These are phyloP conservation scores for Aspidapion aeneum DNA, from an alignment of 2,888 invertebrate species.

Conservation along the genomic window DNA sequence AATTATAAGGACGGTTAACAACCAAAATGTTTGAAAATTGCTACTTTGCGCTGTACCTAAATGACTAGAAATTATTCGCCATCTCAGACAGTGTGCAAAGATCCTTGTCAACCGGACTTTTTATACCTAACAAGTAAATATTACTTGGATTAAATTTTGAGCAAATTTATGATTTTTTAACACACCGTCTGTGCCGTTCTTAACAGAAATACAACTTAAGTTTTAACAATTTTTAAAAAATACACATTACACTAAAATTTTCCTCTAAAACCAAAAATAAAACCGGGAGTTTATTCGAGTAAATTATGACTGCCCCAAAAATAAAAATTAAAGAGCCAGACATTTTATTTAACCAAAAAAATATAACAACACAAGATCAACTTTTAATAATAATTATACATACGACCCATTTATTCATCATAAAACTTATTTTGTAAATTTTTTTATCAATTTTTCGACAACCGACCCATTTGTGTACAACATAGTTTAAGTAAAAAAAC, in stretches of 20 bases:
- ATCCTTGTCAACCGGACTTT: constrained; percentile 4
- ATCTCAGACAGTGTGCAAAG: background rate
- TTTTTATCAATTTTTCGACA: constrained; percentile 37
- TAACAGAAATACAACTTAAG: background rate
- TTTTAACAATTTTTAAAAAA: background rate
- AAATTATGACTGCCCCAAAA: constrained; percentile 28
- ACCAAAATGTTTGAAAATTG: no score
- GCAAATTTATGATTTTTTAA: background rate
- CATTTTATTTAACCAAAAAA: constrained; percentile 41
- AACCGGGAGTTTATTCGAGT: background rate
- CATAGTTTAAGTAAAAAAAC: constrained; percentile 40
- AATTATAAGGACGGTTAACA: no score
- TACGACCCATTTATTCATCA: constrained; percentile 46
- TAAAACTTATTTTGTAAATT: constrained; percentile 45
- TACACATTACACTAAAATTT: background rate
- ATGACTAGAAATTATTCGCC: constrained; percentile 18
- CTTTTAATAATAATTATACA: constrained; percentile 39
- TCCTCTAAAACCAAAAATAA: background rate
- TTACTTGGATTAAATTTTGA: constrained; percentile 34
- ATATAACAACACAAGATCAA: constrained; percentile 43
- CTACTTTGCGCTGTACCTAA: background rate
- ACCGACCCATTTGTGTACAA: constrained; percentile 41
- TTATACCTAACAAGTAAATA: constrained; percentile 30
- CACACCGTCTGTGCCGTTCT: background rate
- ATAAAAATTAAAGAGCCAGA: constrained; percentile 38